Base-by-base conservation (phyloP, 2,888 invertebrate species). In the Drosophila tripunctata region DNA sequence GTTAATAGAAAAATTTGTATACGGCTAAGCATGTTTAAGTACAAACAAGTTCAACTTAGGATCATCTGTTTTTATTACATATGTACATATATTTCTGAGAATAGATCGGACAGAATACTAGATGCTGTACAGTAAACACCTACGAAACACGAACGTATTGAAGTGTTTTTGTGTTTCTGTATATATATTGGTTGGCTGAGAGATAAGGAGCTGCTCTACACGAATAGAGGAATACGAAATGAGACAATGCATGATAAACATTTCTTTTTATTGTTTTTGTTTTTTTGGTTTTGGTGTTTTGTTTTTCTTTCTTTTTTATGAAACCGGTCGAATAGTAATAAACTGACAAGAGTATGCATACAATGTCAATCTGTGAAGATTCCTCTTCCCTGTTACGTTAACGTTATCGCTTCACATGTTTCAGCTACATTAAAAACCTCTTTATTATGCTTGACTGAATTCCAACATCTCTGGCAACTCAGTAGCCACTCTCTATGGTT, bases 271-370 rank as follows among this genome's bases (percentile, higher is more conserved):
- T 36, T 60, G 36, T 48, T 50, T 48, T 55, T 12, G 4, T 56
- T 31, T 45, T 5, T 24, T 22, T 22, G 2, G 24, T 24, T 24
- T 27, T 27, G 8, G 27, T 10, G 44, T 50, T 48, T 55, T n/a
- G 2, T 47, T 33, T 45, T 8, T 12, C 8, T 45, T 51, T 10
- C 10, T 8, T 40, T 60, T 35, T 44, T 51, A 35, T 21, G 5
- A 70, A 72, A 75, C 72, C 72, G 65, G 75, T 75, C 69, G 17
- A 21, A 52, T 35, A 35, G 30, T 50, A 47, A 22, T 63, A 12
- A 48, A 55, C 55, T 30, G 38, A 36, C 33, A 38, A 43, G 22
- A n/a, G 44, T 54, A 61, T 67, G 47, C 73, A 73, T 45, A 52
- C 22, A 40, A 36, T 67, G 44, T 31, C 43, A 41, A 30, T 54